Conservation (phyloP, 2,797 vertebrate genomes). For the Morelia viridis region DNA sequence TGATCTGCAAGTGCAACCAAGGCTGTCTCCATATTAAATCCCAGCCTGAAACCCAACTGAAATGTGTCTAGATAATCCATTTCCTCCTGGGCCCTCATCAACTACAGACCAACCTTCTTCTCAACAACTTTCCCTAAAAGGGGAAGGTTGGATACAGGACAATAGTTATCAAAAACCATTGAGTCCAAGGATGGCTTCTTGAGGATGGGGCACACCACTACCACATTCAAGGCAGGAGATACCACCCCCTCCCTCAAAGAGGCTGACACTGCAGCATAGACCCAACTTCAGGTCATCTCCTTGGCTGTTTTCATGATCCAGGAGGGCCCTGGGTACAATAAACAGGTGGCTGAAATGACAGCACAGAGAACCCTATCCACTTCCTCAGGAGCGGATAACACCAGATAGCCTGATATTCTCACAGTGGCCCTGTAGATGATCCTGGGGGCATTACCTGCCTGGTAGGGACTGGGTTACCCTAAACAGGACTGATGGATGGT, state of each 20-base stretch:
- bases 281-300: background rate
- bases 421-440: background rate
- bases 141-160: background rate
- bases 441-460: background rate
- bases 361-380: background rate
- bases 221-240: no score
- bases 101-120: background rate
- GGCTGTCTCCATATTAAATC: background rate
- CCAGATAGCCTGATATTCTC: background rate
- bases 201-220: background rate
- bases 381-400: background rate
- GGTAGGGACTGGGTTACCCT: background rate
- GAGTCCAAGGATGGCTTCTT: background rate
- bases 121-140: background rate
- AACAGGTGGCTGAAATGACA: background rate
- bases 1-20: background rate
- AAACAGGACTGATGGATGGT: background rate
- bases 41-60: background rate
- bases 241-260: no score
- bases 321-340: background rate
- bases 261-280: background rate
- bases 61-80: background rate
- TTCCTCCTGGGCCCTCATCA: background rate
- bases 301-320: background rate
- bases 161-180: background rate